Base-by-base conservation (phyloP, 2,113 vertebrate genomes). In the Sebastes fasciatus region DNA sequence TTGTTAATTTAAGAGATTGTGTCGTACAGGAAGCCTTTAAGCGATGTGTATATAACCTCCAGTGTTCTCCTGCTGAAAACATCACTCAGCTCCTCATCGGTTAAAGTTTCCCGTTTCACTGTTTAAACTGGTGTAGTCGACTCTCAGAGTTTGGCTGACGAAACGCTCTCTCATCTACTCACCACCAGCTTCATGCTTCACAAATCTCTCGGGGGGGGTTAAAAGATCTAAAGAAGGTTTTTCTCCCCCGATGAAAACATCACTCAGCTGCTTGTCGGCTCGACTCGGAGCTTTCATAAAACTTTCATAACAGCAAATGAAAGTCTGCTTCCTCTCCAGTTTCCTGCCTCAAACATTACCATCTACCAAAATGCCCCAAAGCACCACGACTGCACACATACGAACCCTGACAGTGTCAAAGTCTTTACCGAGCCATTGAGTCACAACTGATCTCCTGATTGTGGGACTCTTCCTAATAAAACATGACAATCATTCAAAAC, bases 241-340 rank as follows among this genome's bases (percentile, higher is more conserved):
- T 49, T 34, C 26, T 34, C 26, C 26, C 26, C 26, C 26, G 62
- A 70, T 72, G 80, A 74, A 90, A 86, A 69, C 78, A 82, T 90
- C 76, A 64, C 72, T 90, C 79, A 34, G 42, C 80, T 52, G 63
- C 51, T 63, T 0, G 60, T 34, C 26, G 26, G 26, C 55, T 43
- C 60, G 10, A 51, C 58, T 62, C 66, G 1, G 43, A 64, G 80
- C 43, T 64, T 78, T 74, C 75, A 77, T 84, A 21, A 81, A 86
- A 89, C 70, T 80, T 86, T 77, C 52, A 70, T 46, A 17, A 45
- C 66, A 34, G 26, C 26, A 34, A 34, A 34, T 34, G 26, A 34
- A 34, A 34, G 26, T 34, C 26, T 60, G 60, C 54, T 70, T 74
- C 69, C 14, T n/a, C 26, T 34, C 26, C 26, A 34, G 26, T 12